Evolutionary conservation across 1,140 invertebrate genomes (phyloP), one percentile per base, ranked within the genome.

Genomic region (Diorhabda elongata): DNA sequence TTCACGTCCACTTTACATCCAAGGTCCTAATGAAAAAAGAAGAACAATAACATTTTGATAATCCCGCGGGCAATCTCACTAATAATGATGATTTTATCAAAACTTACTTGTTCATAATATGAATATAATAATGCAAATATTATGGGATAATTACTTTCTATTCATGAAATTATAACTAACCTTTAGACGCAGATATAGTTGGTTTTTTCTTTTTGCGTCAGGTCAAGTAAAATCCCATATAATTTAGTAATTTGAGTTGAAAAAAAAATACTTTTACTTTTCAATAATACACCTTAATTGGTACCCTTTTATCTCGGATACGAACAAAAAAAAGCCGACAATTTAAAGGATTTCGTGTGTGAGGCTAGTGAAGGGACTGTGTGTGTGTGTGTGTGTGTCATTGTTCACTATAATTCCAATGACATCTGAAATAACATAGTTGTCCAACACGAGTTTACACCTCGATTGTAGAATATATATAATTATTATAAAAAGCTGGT

Each of bases 401-500:
- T 44, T 68, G 3, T 42, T 41, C 7, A 11, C 59, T 72, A 69
- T 74, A 74, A 71, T 74, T 61, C 69, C 7, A 67, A 72, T 69
- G 70, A 74, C 73, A 74, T 61, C 70, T 61, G 65, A 72, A 74
- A 74, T 74, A 68, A 74, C 70, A 74, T 72, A 69, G 70, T 61
- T 72, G 63, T 70, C 60, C 44, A 44, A 64, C 61, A n/a, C 66
- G 58, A 41, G 9, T 65, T 71, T 44, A 72, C 73, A 74, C 73
- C 73, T 74, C 69, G 63, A 69, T 64, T 69, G 69, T 68, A 72
- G 73, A 77, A 76, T 74, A 74, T 70, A 75, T 76, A 77, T 77
- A 77, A 77, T 77, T 77, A 77, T 75, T 66, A 70, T 75, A 71
- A 77, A 73, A 77, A 73, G 61, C 69, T 69, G 69, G 75, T 73